Percentiles rank a stretch among this genome's conserved stretches.
phyloP scores from a whole-genome alignment of 1,140 invertebrate species.

The Sycobia sp. region DNA sequence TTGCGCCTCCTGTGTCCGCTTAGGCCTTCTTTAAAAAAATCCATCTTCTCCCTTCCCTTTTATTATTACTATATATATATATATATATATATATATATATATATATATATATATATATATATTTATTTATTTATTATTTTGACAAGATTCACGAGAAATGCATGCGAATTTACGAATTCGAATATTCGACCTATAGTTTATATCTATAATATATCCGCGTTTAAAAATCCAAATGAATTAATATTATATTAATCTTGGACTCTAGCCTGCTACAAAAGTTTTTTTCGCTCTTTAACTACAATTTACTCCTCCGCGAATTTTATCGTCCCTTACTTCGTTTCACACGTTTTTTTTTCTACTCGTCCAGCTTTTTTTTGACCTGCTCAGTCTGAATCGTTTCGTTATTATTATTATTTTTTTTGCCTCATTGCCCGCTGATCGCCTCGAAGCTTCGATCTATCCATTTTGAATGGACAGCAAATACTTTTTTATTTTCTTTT shows the following conservation, averaged over 20 bases:
- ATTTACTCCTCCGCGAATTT: too few species aligned
- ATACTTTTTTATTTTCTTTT: slow-evolving; percentile 8
- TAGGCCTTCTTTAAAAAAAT: slow-evolving; percentile 34
- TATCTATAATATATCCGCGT: slow-evolving; percentile 1
- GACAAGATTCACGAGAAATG: slow-evolving; percentile 24
- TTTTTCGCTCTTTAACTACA: too few species aligned
- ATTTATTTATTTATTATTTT: slow-evolving; percentile 1
- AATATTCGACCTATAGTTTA: slow-evolving; percentile 2
- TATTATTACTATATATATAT: too few species aligned
- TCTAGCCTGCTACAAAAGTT: slow-evolving; percentile 10
- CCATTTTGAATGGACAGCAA: slow-evolving; percentile 31
- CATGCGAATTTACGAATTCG: slow-evolving; percentile 20
- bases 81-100: too few species aligned
- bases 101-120: too few species aligned
- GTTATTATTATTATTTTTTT: too few species aligned
- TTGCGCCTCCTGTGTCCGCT: slow-evolving; percentile 27
- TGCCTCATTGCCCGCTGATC: too few species aligned
- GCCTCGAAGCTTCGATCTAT: slow-evolving; percentile 31
- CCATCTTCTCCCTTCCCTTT: too few species aligned
- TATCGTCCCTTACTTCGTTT: not conserved
- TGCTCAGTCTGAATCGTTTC: slow-evolving; percentile 19
- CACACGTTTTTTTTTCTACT: not conserved
- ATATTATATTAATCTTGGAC: not conserved
- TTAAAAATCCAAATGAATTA: not conserved
- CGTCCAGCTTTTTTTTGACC: slow-evolving; percentile 9